Conservation (phyloP, 2,113 vertebrate genomes). For the Paramormyrops kingsleyae region DNA sequence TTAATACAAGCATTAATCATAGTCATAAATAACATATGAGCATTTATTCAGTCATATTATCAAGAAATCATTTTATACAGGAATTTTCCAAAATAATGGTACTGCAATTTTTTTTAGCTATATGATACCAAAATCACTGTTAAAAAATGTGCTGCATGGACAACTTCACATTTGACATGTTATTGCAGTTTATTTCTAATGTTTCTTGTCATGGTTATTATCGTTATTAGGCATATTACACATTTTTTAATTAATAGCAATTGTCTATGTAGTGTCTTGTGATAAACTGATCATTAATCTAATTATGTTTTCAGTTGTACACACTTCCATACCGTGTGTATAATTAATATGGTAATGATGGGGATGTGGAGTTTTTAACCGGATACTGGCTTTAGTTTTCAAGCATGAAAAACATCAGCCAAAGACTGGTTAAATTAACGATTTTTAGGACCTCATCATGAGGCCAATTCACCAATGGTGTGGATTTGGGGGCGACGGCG, state of each 20-base stretch:
- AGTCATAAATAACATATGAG: background rate
- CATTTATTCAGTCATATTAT: background rate
- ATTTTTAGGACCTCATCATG: background rate
- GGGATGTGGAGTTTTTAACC: background rate
- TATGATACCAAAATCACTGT: background rate
- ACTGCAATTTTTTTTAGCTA: background rate
- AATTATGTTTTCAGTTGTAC: background rate
- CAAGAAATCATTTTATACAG: background rate
- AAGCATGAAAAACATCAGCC: background rate
- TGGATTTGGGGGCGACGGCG: background rate
- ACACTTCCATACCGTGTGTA: background rate
- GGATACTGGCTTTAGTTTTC: background rate
- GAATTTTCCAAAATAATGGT: background rate
- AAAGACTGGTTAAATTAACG: background rate
- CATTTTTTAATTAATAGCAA: background rate
- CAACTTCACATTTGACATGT: background rate
- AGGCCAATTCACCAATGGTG: background rate
- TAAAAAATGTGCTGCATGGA: background rate
- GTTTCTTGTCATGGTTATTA: background rate
- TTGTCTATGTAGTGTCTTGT: background rate
- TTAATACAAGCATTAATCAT: background rate
- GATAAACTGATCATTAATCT: constrained; percentile 5
- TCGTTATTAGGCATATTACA: background rate
- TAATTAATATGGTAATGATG: background rate
- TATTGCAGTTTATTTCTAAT: background rate